These are phyloP conservation scores for Anastrepha ludens DNA, from an alignment of 1,140 invertebrate species.

Conservation along the genomic window DNA sequence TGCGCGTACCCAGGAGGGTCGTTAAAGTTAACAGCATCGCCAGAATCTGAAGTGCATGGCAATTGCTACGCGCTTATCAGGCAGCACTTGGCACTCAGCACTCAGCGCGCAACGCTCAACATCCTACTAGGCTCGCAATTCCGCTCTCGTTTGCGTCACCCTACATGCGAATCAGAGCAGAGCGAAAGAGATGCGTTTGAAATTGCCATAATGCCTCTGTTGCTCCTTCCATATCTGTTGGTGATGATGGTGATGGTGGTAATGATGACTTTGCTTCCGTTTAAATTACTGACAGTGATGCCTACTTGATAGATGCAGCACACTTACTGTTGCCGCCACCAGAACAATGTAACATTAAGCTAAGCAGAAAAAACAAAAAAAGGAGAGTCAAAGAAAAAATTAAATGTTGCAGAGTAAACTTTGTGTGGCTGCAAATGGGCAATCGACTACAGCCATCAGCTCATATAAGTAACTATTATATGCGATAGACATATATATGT, in stretches of 20 bases:
- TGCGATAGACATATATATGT: too few species aligned
- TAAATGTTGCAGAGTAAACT: conserved; percentile 31
- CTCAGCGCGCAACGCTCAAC: neutral
- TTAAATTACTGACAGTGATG: conserved; percentile 51
- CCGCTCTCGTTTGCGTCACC: neutral
- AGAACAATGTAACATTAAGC: conserved; percentile 34
- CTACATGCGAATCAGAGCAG: conserved; percentile 30
- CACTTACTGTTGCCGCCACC: neutral
- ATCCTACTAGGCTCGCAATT: neutral
- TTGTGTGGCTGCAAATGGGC: conserved; percentile 41
- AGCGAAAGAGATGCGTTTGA: neutral
- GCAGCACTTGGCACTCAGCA: conserved; percentile 24
- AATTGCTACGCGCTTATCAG: conserved; percentile 50
- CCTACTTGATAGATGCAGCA: conserved; percentile 34
- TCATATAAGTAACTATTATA: neutral
- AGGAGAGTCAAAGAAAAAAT: neutral
- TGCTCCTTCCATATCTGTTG: conserved; percentile 28
- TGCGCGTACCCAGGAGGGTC: conserved; percentile 56
- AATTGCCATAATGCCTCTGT: conserved; percentile 43
- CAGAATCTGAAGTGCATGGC: conserved; percentile 51
- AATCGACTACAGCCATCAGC: conserved; percentile 24
- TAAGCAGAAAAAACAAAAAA: conserved; percentile 23
- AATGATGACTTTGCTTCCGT: conserved; percentile 42
- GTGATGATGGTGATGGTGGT: conserved; percentile 24
- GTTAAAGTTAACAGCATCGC: conserved; percentile 59